Percentiles rank a stretch among this genome's conserved stretches.
phyloP scores from a whole-genome alignment of 2,797 vertebrate genomes.

The Smutsia temminckii region DNA sequence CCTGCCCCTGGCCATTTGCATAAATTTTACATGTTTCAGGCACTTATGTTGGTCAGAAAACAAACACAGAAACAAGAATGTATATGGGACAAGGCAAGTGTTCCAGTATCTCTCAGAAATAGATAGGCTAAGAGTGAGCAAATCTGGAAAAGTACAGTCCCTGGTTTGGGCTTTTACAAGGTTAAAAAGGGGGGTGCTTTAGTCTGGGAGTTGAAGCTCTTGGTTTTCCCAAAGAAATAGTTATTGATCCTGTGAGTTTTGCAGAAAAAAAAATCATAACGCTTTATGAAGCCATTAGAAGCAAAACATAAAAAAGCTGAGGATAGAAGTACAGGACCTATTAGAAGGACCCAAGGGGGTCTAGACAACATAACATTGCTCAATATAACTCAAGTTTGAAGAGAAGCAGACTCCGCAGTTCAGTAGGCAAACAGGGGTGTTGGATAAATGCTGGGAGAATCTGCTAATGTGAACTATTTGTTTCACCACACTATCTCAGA shows the following conservation, averaged over 20 bases:
- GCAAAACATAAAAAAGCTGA: neutral
- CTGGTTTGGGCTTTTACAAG: neutral
- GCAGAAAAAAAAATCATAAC: neutral
- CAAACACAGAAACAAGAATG: neutral
- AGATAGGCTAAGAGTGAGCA: neutral
- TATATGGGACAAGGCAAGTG: neutral
- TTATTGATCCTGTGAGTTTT: neutral
- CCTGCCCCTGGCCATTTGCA: neutral
- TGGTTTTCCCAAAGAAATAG: neutral
- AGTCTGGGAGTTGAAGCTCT: neutral
- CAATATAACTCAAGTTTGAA: neutral
- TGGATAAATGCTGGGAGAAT: neutral
- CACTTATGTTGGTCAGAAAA: neutral
- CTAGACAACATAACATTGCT: neutral
- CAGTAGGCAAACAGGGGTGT: fast-evolving
- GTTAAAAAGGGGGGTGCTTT: neutral
- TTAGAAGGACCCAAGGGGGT: neutral
- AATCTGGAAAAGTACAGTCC: neutral
- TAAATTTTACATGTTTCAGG: neutral
- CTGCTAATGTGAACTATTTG: neutral
- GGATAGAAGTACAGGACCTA: neutral
- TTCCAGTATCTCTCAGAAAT: neutral
- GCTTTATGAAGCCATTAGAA: neutral
- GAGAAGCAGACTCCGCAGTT: neutral
- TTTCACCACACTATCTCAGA: neutral